These are phyloP conservation scores for Drosophila azteca DNA, from an alignment of 1,140 invertebrate genomes.

Conservation along the genomic window DNA sequence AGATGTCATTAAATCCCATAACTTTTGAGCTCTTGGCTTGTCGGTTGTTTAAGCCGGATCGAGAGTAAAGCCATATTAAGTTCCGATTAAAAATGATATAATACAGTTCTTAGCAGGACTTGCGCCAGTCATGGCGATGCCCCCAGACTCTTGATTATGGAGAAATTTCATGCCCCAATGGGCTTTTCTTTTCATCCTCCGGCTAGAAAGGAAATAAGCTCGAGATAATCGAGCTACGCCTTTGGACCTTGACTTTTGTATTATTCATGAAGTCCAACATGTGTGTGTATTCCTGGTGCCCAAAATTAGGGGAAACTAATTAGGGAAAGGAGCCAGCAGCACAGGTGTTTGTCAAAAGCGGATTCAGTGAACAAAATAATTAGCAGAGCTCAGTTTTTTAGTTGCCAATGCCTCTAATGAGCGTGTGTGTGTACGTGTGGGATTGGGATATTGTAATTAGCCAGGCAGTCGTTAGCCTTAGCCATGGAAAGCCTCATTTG, in stretches of 20 bases:
- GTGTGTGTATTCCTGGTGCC: conserved; percentile 6
- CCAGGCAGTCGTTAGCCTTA: conserved; percentile 49
- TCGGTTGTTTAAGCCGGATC: neutral
- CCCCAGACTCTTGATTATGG: too few relatives aligned
- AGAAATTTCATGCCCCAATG: conserved; percentile 40
- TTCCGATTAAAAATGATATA: conserved; percentile 30
- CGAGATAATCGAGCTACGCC: conserved; percentile 26
- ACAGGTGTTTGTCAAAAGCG: conserved; percentile 50
- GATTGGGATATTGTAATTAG: conserved; percentile 52
- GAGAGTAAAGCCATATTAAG: conserved; percentile 9
- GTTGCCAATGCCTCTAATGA: conserved; percentile 37
- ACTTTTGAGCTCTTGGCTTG: neutral
- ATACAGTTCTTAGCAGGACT: conserved; percentile 17
- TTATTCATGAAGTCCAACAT: conserved; percentile 47
- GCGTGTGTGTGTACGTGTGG: conserved; percentile 16
- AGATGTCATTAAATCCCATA: neutral
- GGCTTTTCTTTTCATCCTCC: neutral
- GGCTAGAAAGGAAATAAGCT: conserved; percentile 1
- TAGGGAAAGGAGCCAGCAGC: conserved; percentile 35
- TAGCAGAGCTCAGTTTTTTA: conserved; percentile 48
- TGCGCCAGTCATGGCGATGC: conserved; percentile 7
- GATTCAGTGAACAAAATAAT: conserved; percentile 79
- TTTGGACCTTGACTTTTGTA: conserved; percentile 32
- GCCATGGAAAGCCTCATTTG: neutral
- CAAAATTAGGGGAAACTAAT: conserved; percentile 46